Percentiles rank a stretch among this genome's conserved stretches.
phyloP scores from a whole-genome alignment of 2,888 invertebrate species.

The Halictus quadricinctus region DNA sequence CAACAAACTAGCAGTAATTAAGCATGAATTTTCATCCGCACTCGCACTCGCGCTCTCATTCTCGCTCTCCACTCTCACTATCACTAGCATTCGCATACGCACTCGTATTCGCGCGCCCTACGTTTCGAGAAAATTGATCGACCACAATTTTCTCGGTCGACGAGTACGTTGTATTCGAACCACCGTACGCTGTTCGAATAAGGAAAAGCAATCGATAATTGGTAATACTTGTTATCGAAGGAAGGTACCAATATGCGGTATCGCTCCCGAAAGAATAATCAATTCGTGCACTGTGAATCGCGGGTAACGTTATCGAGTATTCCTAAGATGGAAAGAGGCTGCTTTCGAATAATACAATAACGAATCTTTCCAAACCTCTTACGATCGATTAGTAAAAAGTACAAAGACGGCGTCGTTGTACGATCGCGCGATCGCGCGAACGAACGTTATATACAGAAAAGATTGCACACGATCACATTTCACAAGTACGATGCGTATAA shows the following conservation, averaged over 20 bases:
- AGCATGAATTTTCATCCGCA: neutral
- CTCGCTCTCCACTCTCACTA: neutral
- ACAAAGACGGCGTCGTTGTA: constrained; percentile 63
- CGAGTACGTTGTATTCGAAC: neutral
- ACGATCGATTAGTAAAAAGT: constrained; percentile 67
- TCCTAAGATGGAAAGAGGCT: constrained; percentile 10
- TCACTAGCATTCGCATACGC: neutral
- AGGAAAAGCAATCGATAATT: neutral
- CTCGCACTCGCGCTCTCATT: neutral
- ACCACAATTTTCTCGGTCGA: constrained; percentile 15
- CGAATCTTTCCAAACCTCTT: neutral
- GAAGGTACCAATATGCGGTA: constrained; percentile 9
- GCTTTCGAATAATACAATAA: neutral
- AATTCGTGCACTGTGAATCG: constrained; percentile 10
- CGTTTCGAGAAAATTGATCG: constrained; percentile 45
- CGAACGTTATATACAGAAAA: constrained; percentile 63
- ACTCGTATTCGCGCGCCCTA: neutral
- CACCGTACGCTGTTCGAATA: neutral
- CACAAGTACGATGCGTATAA: constrained; percentile 70
- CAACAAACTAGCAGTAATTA: constrained; percentile 5
- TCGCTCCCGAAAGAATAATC: constrained; percentile 1
- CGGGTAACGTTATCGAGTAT: neutral
- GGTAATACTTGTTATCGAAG: constrained; percentile 3
- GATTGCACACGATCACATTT: constrained; percentile 77
- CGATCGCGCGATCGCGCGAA: constrained; percentile 34